These are phyloP conservation scores for Mus pahari DNA, from an alignment of 2,113 vertebrate genomes.

Conservation along the genomic window DNA sequence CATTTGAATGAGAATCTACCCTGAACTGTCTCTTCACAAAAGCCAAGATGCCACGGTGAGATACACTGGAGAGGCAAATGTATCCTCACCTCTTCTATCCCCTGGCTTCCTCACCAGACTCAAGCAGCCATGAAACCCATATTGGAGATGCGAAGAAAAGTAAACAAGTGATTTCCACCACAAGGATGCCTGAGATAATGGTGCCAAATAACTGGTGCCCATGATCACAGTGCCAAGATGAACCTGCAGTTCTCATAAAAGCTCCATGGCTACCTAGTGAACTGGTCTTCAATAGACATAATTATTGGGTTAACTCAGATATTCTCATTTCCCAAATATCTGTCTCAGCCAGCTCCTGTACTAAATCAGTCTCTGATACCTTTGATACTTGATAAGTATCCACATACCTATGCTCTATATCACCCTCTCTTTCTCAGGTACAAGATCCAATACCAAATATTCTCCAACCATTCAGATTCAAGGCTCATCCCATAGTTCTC, in stretches of 20 bases:
- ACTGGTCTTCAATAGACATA: background rate
- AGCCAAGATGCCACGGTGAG: background rate
- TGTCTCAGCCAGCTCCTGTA: background rate
- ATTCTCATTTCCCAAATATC: background rate
- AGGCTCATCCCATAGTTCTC: background rate
- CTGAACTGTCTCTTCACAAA: background rate
- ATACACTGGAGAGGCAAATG: background rate
- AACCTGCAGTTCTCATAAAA: background rate
- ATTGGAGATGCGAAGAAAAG: background rate
- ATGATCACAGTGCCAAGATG: background rate
- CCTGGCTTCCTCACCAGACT: fast-evolving
- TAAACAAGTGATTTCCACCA: background rate
- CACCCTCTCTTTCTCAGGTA: background rate
- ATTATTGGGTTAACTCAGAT: no score
- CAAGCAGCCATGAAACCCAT: background rate
- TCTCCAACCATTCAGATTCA: background rate
- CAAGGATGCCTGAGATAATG: no score
- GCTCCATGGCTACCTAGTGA: background rate
- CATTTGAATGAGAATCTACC: background rate
- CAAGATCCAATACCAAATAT: background rate
- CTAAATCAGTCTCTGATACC: background rate
- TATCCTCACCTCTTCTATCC: background rate
- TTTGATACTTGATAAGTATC: fast-evolving
- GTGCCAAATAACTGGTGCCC: fast-evolving
- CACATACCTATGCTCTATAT: no score